These are phyloP conservation scores for Rhodinocichla rosea DNA, from an alignment of 2,113 vertebrate genomes.

Conservation along the genomic window DNA sequence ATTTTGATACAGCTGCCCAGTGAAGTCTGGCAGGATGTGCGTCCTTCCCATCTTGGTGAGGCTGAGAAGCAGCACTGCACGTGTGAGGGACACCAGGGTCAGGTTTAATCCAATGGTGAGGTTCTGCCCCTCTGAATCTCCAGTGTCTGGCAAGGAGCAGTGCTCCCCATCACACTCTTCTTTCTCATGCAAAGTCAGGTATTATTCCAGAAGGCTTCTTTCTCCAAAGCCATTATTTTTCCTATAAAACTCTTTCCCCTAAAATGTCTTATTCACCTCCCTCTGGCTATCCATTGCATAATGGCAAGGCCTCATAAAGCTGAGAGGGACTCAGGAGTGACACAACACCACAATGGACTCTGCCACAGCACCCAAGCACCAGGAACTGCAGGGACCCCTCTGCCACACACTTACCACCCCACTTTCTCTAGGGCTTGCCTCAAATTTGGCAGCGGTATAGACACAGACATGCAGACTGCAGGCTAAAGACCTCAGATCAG, in stretches of 20 bases:
- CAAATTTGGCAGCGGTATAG: neutral
- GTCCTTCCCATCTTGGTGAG: accelerated
- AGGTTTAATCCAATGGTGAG: accelerated
- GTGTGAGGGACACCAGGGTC: neutral
- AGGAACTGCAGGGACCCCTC: neutral
- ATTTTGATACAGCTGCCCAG: neutral
- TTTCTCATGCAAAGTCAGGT: neutral
- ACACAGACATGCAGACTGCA: neutral
- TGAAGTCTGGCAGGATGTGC: neutral
- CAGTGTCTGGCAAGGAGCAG: neutral
- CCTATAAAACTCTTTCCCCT: neutral
- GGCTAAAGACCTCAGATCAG: neutral
- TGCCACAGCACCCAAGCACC: neutral
- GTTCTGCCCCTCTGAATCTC: neutral
- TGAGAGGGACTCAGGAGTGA: neutral
- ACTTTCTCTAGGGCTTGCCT: neutral
- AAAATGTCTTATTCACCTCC: neutral
- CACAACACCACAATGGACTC: neutral
- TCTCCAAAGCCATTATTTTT: neutral
- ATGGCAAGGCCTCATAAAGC: neutral
- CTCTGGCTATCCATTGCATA: accelerated
- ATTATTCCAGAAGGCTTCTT: neutral
- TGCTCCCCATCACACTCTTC: neutral
- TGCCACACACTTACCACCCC: neutral
- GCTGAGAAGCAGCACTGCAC: neutral